Conservation (phyloP, 2,888 invertebrate genomes). For the Ecliptopera silaceata region DNA sequence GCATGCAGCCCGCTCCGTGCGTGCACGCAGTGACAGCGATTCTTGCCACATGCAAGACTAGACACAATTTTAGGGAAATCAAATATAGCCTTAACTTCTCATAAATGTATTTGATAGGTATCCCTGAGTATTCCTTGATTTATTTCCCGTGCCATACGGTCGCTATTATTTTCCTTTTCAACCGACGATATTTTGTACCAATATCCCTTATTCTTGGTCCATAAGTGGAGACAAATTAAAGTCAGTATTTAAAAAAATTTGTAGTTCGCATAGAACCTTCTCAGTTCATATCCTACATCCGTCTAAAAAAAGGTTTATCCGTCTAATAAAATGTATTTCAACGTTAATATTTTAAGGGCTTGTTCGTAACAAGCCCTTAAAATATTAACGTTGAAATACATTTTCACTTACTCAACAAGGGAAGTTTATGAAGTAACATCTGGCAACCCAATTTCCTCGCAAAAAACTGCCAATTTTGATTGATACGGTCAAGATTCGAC, state of each 20-base stretch:
- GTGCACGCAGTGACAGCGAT: constrained; percentile 61
- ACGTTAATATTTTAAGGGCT: background rate
- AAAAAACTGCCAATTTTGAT: constrained; percentile 75
- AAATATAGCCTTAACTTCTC: no score
- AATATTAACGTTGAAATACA: background rate
- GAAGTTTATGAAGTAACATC: background rate
- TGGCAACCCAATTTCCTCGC: constrained; percentile 42
- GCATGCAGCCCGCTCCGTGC: constrained; percentile 46
- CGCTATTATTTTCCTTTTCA: no score
- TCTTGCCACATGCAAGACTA: constrained; percentile 15
- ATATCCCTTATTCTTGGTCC: no score
- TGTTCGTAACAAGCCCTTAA: no score
- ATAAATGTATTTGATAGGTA: no score
- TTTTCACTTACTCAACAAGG: background rate
- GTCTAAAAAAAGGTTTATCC: no score
- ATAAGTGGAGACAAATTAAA: no score
- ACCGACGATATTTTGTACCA: no score
- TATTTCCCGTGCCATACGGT: no score
- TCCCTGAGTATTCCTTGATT: no score
- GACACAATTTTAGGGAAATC: constrained; percentile 12
- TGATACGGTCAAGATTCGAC: constrained; percentile 65
- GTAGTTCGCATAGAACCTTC: no score
- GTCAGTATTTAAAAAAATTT: no score
- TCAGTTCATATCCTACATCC: background rate
- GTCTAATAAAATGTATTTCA: background rate